Evolutionary conservation across 2,113 vertebrate species (phyloP), one percentile per base, ranked within the genome.

Genomic region (Cathartes aura): DNA sequence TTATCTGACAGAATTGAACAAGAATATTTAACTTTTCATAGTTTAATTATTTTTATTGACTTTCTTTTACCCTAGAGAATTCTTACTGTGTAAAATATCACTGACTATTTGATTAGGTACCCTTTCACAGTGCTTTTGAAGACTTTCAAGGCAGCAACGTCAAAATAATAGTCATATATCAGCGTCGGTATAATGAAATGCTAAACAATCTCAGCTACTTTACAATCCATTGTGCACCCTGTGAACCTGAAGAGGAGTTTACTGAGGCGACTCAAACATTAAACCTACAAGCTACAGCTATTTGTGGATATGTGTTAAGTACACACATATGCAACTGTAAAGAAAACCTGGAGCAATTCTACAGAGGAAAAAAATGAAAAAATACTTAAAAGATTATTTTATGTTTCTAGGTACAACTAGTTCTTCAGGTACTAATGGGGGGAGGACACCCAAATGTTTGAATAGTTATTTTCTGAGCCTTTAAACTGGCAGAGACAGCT

Each of bases 1-100:
- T 63, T 60, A 79, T 60, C 60, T 85, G 89, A 59, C 24, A 79
- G 70, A 72, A 93, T 91, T 89, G 81, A 78, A 48, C 30, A 75
- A 58, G 29, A 47, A 63, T 84, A 82, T 84, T 93, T 87, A 75
- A 79, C 91, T 96, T 95, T 68, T 94, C 43, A 60, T 79, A 40
- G 73, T 91, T 90, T 87, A 91, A 84, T 92, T 95, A 82, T 90
- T 96, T 94, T 84, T 95, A 92, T 91, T 96, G 73, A 91, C 83
- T 95, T 91, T 76, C 47, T 92, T 95, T 91, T 95, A 56, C 73
- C 64, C 81, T 75, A 27, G 73, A 91, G 60, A 82, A 52, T 94
- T 91, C 66, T 93, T 78, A 71, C 55, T 45, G 34, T 0, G 0
- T 89, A 81, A 89, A 95, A 91, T 93, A 97, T 63, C 83, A 71